Base-by-base conservation (phyloP, 2,888 invertebrate genomes). In the Pachliopta kotzebuea region DNA sequence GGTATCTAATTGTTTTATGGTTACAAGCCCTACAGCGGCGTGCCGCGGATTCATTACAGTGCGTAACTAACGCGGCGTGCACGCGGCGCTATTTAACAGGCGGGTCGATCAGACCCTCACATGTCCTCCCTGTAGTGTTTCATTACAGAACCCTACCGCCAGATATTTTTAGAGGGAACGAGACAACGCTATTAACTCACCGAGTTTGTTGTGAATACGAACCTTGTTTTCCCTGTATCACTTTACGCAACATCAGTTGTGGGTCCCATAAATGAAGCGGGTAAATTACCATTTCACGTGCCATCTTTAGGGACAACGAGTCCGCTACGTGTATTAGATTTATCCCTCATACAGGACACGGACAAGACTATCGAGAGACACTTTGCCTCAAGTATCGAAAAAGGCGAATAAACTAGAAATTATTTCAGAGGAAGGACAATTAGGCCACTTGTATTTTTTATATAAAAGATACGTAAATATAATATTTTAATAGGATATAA, bases 31-130 rank as follows among this genome's bases (percentile, higher is more conserved):
- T 83, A 78, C 80, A 83, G 80, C 78, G 77, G 72, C n/a, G n/a
- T 7, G 8, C n/a, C 76, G 76, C 79, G 77, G 82, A 85, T 87
- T 88, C 84, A 86, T 86, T 85, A 81, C 79, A 74, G 72, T 66
- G 80, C 84, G 84, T 85, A 83, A 84, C 88, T 83, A 87, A 87
- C 79, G 71, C 80, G 76, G 79, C 78, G 79, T 76, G 79, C 86
- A 84, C 84, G 84, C 81, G 81, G 74, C 77, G 75, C 76, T 80
- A 74, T 85, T 85, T 85, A 84, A 80, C 79, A 75, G 78, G 66
- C 76, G 79, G 80, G 80, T 79, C 82, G 81, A 85, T 86, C 85
- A 77, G 80, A 79, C 78, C 85, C 87, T 85, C 81, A 74, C 76
- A 77, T 72, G 70, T 71, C 76, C 77, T 80, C 80, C 80, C 75